A percentile compares a stretch with the other conserved stretches of the same genome.
These are phyloP conservation scores for Tapera naevia DNA, from an alignment of 2,797 vertebrate species.

Conservation along the genomic window DNA sequence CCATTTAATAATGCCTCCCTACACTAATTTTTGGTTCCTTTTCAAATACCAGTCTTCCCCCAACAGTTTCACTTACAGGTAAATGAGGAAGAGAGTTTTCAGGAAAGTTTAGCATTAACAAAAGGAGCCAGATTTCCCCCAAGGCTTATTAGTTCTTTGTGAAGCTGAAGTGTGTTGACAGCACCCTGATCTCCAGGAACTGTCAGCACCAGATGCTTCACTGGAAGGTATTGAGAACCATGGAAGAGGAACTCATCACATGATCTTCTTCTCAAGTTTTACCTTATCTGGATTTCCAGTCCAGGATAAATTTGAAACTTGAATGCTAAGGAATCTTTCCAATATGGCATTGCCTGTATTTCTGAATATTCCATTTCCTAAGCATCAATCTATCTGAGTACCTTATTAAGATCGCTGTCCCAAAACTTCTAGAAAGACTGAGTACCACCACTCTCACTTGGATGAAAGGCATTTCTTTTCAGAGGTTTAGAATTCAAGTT, in stretches of 20 bases:
- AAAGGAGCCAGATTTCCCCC: background rate
- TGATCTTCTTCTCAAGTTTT: background rate
- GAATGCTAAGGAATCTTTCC: background rate
- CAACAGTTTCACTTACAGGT: background rate
- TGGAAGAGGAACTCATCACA: rapidly evolving
- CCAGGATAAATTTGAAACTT: background rate
- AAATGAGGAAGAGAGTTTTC: background rate
- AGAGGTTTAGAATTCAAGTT: background rate
- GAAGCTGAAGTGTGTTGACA: background rate
- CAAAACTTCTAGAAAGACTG: background rate
- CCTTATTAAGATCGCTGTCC: background rate
- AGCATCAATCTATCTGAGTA: background rate
- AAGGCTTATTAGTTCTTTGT: background rate
- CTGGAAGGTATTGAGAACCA: background rate
- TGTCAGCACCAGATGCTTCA: background rate
- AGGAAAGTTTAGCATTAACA: background rate
- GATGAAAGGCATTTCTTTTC: background rate
- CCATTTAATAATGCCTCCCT: background rate
- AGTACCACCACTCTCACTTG: background rate
- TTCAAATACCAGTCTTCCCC: background rate
- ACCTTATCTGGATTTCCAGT: background rate
- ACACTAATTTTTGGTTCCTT: background rate
- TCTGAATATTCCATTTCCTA: background rate
- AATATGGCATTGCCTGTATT: background rate
- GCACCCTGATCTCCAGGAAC: background rate